These are phyloP conservation scores for Aphelocoma californica DNA, from an alignment of 2,797 vertebrate genomes.

Conservation along the genomic window DNA sequence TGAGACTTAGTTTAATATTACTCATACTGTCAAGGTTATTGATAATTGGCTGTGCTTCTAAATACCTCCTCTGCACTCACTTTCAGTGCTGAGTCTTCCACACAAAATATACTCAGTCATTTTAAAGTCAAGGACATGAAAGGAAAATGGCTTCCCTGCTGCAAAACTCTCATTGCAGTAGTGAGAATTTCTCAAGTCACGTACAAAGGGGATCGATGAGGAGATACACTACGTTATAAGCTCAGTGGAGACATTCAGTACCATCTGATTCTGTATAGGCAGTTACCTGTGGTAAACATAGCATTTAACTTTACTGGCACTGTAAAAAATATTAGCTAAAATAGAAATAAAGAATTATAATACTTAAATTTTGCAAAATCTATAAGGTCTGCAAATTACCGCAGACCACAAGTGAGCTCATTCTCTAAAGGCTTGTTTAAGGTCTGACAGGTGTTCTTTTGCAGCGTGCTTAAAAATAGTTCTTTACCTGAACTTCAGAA, in stretches of 20 bases:
- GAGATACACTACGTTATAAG: constrained; percentile 5
- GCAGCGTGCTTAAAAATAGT: background rate
- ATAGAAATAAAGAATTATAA: constrained; percentile 29
- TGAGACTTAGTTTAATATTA: constrained; percentile 45
- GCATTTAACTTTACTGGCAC: constrained; percentile 1
- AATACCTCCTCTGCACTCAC: constrained; percentile 38
- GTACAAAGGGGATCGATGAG: constrained; percentile 26
- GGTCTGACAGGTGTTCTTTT: background rate
- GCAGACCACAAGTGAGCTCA: constrained; percentile 14
- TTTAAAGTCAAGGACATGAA: constrained; percentile 70
- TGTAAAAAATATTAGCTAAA: constrained; percentile 27
- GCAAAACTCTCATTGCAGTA: constrained; percentile 58
- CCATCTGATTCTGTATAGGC: constrained; percentile 28
- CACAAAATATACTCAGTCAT: constrained; percentile 62
- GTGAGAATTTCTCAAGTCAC: constrained; percentile 58
- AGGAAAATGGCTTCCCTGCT: constrained; percentile 78
- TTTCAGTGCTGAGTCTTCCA: constrained; percentile 9
- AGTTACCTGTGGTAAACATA: background rate
- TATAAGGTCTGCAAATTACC: constrained; percentile 4
- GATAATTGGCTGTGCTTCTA: constrained; percentile 47
- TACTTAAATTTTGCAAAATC: constrained; percentile 30
- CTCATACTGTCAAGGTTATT: constrained; percentile 39
- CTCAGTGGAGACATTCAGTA: constrained; percentile 31
- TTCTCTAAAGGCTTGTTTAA: background rate
- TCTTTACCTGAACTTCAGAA: constrained; percentile 29